These are phyloP conservation scores for Meriones unguiculatus DNA, from an alignment of 2,113 vertebrate genomes.

Conservation along the genomic window DNA sequence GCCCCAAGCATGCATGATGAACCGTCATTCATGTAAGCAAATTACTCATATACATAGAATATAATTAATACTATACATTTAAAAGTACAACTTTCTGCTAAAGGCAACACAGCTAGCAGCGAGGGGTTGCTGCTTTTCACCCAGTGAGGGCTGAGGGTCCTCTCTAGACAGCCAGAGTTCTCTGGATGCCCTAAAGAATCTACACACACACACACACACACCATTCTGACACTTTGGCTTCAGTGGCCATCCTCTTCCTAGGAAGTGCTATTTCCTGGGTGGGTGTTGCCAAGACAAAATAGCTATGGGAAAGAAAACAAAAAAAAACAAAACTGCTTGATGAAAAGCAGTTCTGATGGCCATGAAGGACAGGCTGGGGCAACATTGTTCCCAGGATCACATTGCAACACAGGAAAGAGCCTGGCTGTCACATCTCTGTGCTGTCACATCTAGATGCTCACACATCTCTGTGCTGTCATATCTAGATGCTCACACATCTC, in stretches of 20 bases:
- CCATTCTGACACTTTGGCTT: conserved; percentile 12
- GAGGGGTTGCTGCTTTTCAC: not conserved
- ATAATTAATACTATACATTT: too few relatives aligned
- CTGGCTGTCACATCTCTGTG: not conserved
- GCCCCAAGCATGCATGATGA: not conserved
- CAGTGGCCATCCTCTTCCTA: conserved; percentile 2
- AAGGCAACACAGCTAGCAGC: not conserved
- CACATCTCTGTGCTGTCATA: not conserved
- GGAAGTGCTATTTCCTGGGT: not conserved
- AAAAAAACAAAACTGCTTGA: not conserved
- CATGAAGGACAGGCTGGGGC: not conserved
- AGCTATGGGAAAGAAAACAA: not conserved
- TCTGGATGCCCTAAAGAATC: not conserved
- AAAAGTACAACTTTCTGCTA: not conserved
- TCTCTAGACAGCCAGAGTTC: not conserved
- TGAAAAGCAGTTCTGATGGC: not conserved
- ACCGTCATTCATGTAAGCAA: not conserved
- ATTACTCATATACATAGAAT: not conserved
- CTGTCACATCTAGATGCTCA: not conserved
- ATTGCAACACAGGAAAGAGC: not conserved
- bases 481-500: not conserved
- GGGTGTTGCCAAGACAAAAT: not conserved
- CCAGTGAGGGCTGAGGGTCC: not conserved
- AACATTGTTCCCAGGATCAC: not conserved
- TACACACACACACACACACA: not conserved